Conservation (phyloP, 2,797 vertebrate genomes). For the Oreortyx pictus region DNA sequence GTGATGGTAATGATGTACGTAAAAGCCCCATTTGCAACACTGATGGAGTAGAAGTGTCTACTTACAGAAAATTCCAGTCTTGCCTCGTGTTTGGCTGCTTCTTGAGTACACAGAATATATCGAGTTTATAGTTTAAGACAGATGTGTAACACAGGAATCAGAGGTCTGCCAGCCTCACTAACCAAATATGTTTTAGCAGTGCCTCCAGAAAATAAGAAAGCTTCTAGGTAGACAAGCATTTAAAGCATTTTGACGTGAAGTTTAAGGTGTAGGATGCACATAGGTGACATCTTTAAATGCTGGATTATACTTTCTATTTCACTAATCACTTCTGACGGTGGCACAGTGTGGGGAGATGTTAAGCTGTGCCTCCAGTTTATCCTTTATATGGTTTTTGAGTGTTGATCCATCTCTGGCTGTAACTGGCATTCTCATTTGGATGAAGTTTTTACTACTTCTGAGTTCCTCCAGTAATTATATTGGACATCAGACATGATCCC, state of each 20-base stretch:
- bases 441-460: not conserved
- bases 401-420: not conserved
- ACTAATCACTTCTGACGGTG: not conserved
- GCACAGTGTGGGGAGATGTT: not conserved
- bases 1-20: not conserved
- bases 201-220: not conserved
- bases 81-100: not conserved
- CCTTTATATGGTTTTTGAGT: not conserved
- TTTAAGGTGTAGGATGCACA: not conserved
- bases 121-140: not conserved
- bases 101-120: not conserved
- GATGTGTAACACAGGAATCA: not conserved
- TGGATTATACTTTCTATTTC: not conserved
- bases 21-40: not conserved
- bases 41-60: not conserved
- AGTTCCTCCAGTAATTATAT: not conserved
- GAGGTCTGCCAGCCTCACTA: not conserved
- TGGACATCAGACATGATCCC: not conserved
- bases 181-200: not conserved
- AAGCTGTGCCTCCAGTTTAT: not conserved
- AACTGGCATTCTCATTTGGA: not conserved
- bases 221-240: not conserved
- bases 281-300: not conserved
- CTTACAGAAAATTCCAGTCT: not conserved
- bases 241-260: not conserved